Percentiles rank a stretch among this genome's conserved stretches.
These are phyloP conservation scores for Hyposoter dolosus DNA, from an alignment of 2,888 invertebrate genomes.

Conservation along the genomic window DNA sequence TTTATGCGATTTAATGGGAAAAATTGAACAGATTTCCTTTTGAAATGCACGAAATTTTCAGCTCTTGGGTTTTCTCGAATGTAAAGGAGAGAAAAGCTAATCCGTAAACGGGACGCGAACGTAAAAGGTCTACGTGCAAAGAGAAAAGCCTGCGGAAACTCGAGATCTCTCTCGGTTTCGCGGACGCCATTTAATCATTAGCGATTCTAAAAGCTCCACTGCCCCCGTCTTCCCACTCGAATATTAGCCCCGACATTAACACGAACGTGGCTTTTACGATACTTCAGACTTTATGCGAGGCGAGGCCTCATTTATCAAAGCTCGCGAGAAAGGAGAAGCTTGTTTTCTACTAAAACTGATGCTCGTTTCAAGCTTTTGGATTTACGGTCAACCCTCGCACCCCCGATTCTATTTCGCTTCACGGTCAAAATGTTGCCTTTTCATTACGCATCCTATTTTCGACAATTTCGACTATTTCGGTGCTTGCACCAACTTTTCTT, in stretches of 20 bases:
- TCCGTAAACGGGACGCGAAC: conserved; percentile 65
- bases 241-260: conserved; percentile 79
- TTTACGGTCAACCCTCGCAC: conserved; percentile 9
- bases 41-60: conserved; percentile 57
- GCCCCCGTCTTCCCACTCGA: conserved; percentile 72
- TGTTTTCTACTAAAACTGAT: conserved; percentile 13
- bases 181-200: conserved; percentile 83
- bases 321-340: conserved; percentile 56
- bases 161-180: conserved; percentile 49
- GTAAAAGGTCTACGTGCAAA: conserved; percentile 59
- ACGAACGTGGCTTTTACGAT: conserved; percentile 80
- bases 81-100: conserved; percentile 70
- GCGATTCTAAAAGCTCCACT: conserved; percentile 81
- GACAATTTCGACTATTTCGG: not conserved
- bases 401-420: conserved; percentile 13
- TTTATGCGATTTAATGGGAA: not conserved
- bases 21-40: not conserved
- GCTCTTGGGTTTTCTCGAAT: conserved; percentile 51
- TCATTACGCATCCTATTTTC: not conserved
- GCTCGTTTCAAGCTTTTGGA: conserved; percentile 37
- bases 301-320: conserved; percentile 82
- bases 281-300: conserved; percentile 81
- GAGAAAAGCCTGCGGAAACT: conserved; percentile 68
- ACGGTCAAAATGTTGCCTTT: conserved; percentile 39
- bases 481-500: not conserved